Conservation (phyloP, 2,113 vertebrate genomes). For the Tringa solitaria region DNA sequence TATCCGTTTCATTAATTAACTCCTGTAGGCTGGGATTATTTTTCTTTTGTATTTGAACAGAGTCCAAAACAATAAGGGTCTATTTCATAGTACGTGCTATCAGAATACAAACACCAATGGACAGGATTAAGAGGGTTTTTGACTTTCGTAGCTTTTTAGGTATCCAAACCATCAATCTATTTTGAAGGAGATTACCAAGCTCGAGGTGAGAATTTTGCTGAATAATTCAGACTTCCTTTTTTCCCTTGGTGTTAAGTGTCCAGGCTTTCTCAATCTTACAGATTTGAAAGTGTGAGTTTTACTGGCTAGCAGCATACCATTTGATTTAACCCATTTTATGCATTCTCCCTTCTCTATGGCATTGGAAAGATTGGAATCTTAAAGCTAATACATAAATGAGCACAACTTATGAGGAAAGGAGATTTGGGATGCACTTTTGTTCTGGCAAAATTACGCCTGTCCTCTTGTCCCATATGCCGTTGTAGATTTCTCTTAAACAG, state of each 20-base stretch:
- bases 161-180: background rate
- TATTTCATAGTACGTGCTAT: background rate
- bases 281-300: background rate
- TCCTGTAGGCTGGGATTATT: background rate
- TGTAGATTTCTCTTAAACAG: background rate
- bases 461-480: background rate
- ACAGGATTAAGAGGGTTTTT: background rate
- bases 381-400: background rate
- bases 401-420: background rate
- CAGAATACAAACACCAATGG: background rate
- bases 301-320: background rate
- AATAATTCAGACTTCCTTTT: background rate
- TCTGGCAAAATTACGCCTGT: background rate
- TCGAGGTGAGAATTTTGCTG: background rate
- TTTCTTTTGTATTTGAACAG: background rate
- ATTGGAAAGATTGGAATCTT: background rate
- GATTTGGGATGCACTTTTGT: background rate
- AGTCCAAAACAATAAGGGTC: background rate
- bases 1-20: background rate
- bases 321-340: background rate
- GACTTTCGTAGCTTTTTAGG: background rate
- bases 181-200: background rate
- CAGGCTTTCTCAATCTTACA: background rate
- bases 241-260: background rate
- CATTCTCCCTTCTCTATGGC: background rate